These are phyloP conservation scores for Siniperca scherzeri DNA, from an alignment of 2,797 vertebrate genomes.

Conservation along the genomic window DNA sequence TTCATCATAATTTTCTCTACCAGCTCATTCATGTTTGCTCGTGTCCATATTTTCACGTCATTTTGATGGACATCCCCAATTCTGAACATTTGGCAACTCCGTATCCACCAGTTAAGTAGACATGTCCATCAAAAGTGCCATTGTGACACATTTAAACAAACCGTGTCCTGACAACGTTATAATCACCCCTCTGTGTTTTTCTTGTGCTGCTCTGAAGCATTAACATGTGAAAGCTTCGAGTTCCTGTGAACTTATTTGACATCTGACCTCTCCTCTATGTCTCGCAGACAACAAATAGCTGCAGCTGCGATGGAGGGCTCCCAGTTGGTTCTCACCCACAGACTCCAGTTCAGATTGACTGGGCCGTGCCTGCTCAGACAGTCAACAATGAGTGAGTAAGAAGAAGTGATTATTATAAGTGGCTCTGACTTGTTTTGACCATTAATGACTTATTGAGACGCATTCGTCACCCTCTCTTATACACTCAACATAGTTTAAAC, in stretches of 20 bases:
- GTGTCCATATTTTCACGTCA: conserved; percentile 26
- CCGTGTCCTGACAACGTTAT: conserved; percentile 57
- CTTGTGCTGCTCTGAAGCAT: conserved; percentile 71
- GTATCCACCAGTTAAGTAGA: conserved; percentile 38
- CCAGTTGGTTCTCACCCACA: conserved; percentile 75
- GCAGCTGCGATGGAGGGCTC: conserved; percentile 82
- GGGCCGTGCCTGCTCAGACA: conserved; percentile 62
- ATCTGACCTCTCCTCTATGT: conserved; percentile 87
- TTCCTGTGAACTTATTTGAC: conserved; percentile 91
- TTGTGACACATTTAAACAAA: conserved; percentile 64
- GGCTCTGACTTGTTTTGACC: conserved; percentile 65
- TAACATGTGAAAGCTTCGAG: conserved; percentile 89
- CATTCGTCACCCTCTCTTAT: conserved; percentile 36
- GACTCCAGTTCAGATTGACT: conserved; percentile 57
- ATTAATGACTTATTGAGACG: conserved; percentile 64
- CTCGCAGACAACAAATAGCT: conserved; percentile 88
- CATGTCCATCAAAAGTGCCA: conserved; percentile 58
- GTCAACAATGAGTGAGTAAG: conserved; percentile 68
- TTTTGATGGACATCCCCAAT: conserved; percentile 9
- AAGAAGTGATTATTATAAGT: conserved; percentile 78
- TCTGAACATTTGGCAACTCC: conserved; percentile 19
- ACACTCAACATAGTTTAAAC: conserved; percentile 37
- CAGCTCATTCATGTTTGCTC: conserved; percentile 17
- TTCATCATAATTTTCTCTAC: neutral
- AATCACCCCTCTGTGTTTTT: conserved; percentile 65